Conservation (phyloP, 2,888 invertebrate genomes). For the Lordiphosa fenestrarum region DNA sequence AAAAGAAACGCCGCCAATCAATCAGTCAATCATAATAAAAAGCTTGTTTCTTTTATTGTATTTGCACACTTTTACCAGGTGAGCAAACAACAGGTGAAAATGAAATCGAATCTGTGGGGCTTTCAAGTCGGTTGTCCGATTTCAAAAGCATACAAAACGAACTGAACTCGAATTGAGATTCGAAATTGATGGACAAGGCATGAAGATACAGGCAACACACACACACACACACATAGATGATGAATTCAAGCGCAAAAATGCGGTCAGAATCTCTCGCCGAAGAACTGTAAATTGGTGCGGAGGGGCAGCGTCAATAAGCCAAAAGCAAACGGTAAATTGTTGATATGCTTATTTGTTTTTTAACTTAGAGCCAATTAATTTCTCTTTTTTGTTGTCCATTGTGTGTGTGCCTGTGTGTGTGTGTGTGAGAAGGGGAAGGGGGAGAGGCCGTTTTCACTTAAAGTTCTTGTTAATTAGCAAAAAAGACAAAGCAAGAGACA, state of each 20-base stretch:
- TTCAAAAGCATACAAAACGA: constrained; percentile 16
- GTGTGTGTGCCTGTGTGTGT: too few relatives aligned
- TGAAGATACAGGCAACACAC: too few relatives aligned
- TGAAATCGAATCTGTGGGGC: constrained; percentile 63
- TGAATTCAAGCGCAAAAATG: constrained; percentile 63
- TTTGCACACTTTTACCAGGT: constrained; percentile 54
- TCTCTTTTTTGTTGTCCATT: constrained; percentile 48
- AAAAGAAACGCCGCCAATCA: constrained; percentile 47
- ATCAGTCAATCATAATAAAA: constrained; percentile 45
- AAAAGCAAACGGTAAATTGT: constrained; percentile 50
- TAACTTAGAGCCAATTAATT: constrained; percentile 63
- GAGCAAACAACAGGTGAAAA: constrained; percentile 58
- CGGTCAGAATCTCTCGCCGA: constrained; percentile 62
- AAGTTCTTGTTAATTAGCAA: too few relatives aligned
- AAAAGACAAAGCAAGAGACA: constrained; percentile 12
- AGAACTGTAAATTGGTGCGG: constrained; percentile 60
- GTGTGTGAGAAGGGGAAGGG: too few relatives aligned
- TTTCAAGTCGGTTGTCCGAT: constrained; percentile 41
- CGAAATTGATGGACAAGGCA: constrained; percentile 27
- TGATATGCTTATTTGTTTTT: constrained; percentile 50
- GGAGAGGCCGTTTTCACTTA: too few relatives aligned
- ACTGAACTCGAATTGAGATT: constrained; percentile 8
- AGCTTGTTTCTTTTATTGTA: constrained; percentile 24
- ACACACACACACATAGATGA: too few relatives aligned
- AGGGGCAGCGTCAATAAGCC: not conserved